A percentile compares a stretch with the other conserved stretches of the same genome.
These are phyloP conservation scores for Brenthis hecate DNA, from an alignment of 2,888 invertebrate species.

Conservation along the genomic window DNA sequence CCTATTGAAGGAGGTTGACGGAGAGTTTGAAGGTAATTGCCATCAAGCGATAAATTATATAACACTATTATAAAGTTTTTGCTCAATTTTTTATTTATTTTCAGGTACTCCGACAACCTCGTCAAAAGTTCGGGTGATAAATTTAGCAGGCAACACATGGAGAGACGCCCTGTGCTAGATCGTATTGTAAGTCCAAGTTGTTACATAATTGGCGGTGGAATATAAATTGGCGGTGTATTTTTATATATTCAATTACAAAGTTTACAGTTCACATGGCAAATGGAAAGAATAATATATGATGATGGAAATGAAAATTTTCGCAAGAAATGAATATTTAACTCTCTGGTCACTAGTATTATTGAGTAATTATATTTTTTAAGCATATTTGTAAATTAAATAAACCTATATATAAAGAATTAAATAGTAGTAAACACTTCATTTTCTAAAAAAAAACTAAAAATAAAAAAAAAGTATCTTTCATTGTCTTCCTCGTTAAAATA, in stretches of 20 bases:
- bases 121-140: not conserved
- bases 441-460: not conserved
- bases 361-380: too few species aligned
- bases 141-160: not conserved
- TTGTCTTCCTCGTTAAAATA: constrained; percentile 10
- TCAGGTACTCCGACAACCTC: constrained; percentile 4
- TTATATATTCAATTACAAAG: too few species aligned
- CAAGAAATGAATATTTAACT: too few species aligned
- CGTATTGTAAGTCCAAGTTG: not conserved
- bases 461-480: constrained; percentile 2
- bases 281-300: too few species aligned
- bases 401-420: too few species aligned
- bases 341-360: too few species aligned
- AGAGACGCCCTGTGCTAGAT: not conserved
- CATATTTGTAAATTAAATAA: too few species aligned
- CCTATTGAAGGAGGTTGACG: constrained; percentile 9
- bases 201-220: not conserved
- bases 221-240: too few species aligned
- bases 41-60: not conserved
- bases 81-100: not conserved
- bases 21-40: constrained; percentile 6
- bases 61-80: not conserved
- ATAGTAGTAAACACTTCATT: constrained; percentile 5
- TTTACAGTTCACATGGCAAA: too few species aligned
- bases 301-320: too few species aligned